phyloP scores from a whole-genome alignment of 2,888 invertebrate genomes.

The Sicus ferrugineus region DNA sequence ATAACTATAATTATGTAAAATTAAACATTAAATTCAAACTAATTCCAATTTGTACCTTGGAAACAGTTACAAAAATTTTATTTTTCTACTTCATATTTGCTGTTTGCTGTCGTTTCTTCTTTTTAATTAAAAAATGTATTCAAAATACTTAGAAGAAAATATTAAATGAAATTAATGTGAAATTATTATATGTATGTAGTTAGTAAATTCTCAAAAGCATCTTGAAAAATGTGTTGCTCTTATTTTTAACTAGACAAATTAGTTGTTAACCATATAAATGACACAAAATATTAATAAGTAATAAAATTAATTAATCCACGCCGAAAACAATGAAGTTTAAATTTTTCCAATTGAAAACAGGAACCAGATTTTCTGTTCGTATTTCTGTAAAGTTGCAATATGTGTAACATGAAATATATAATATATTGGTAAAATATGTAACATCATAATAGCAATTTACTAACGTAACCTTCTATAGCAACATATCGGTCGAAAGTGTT shows the following conservation, averaged over 20 bases:
- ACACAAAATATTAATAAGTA: too few species aligned
- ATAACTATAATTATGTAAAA: too few species aligned
- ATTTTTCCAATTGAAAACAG: too few species aligned
- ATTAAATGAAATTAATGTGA: constrained; percentile 10
- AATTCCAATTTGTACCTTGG: too few species aligned
- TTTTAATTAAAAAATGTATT: not conserved
- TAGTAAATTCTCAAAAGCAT: not conserved
- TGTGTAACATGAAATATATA: too few species aligned
- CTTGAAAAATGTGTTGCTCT: not conserved
- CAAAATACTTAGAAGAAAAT: not conserved
- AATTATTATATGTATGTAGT: constrained; percentile 10
- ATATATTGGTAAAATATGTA: not conserved
- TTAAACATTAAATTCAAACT: too few species aligned
- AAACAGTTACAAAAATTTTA: not conserved
- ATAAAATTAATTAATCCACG: not conserved
- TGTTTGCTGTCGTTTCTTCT: constrained; percentile 14
- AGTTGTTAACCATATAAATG: not conserved
- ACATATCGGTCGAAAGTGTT: constrained; percentile 32
- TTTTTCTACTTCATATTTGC: constrained; percentile 5
- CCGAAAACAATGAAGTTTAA: not conserved
- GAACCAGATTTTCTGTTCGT: too few species aligned
- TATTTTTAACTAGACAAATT: constrained; percentile 28
- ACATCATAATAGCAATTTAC: too few species aligned
- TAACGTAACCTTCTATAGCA: not conserved
- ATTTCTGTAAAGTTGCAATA: too few species aligned